These are phyloP conservation scores for Lithophane ornitopus DNA, from an alignment of 2,888 invertebrate genomes.

Conservation along the genomic window DNA sequence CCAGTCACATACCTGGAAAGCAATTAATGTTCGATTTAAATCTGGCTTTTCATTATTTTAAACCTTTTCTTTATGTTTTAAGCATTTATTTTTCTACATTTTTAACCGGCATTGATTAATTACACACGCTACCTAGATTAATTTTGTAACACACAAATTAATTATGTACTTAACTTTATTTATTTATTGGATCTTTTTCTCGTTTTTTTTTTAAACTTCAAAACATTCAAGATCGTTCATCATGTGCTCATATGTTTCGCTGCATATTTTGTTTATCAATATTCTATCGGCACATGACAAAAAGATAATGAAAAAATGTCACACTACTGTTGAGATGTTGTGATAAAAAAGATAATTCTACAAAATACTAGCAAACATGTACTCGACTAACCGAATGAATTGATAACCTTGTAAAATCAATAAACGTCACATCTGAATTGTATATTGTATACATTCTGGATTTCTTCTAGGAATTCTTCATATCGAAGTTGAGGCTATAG, in stretches of 20 bases:
- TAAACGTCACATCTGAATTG: neutral
- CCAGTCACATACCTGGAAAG: conserved; percentile 83
- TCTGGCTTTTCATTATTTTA: neutral
- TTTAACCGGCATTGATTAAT: neutral
- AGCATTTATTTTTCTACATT: neutral
- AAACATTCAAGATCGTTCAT: conserved; percentile 3
- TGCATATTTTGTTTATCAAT: conserved; percentile 36
- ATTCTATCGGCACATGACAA: conserved; percentile 25
- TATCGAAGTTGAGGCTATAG: neutral
- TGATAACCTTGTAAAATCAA: conserved; percentile 3
- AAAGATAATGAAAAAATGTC: conserved; percentile 32
- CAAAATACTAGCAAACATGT: conserved; percentile 5
- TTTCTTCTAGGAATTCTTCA: neutral
- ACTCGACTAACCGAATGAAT: neutral
- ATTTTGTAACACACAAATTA: neutral
- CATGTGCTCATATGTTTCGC: neutral
- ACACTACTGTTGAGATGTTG: conserved; percentile 39
- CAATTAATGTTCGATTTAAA: neutral
- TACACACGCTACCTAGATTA: neutral
- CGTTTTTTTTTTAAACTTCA: neutral
- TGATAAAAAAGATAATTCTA: conserved; percentile 50
- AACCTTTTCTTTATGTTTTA: too few relatives aligned
- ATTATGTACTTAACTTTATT: neutral
- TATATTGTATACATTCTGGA: neutral
- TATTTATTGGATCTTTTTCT: neutral